Conservation (phyloP, 2,113 vertebrate species). For the Pterocles gutturalis region DNA sequence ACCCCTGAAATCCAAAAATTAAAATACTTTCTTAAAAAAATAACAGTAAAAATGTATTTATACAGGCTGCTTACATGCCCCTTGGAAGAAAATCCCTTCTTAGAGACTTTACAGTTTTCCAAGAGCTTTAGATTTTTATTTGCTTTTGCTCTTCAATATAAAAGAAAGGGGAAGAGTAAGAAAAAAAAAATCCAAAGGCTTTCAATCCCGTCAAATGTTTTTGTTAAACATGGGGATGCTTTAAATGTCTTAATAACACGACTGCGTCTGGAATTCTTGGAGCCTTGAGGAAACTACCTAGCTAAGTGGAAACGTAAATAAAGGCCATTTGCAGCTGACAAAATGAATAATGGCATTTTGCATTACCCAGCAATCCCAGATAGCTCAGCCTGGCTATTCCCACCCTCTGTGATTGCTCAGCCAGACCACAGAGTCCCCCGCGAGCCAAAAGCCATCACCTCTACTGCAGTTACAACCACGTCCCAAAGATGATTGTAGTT, state of each 20-base stretch:
- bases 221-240: background rate
- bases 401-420: background rate
- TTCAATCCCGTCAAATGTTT: background rate
- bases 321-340: background rate
- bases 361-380: background rate
- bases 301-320: constrained; percentile 57
- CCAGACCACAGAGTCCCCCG: constrained; percentile 17
- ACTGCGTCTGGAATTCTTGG: background rate
- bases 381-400: background rate
- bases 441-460: background rate
- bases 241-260: background rate
- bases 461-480: background rate
- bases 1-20: background rate
- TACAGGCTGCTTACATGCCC: background rate
- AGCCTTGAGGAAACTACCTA: background rate
- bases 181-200: background rate
- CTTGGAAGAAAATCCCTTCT: background rate
- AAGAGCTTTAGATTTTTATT: background rate
- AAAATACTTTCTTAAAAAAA: background rate
- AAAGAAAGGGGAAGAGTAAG: background rate
- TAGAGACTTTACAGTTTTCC: background rate
- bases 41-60: background rate
- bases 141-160: background rate
- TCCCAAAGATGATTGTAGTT: background rate
- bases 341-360: background rate